phyloP scores from a whole-genome alignment of 2,888 invertebrate species.

The Pyrrhosoma nymphula region DNA sequence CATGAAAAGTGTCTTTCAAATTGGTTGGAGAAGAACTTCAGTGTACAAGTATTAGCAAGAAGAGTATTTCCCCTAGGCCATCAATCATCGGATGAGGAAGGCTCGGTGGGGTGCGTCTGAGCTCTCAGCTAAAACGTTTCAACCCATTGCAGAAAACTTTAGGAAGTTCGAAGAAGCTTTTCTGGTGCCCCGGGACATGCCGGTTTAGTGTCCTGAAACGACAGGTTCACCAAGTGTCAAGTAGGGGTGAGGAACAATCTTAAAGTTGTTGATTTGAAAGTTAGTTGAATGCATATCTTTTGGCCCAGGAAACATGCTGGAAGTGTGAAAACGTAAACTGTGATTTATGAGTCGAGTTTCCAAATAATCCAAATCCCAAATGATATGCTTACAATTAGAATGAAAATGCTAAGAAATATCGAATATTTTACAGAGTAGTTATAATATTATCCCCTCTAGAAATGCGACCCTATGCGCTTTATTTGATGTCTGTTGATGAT shows the following conservation, averaged over 20 bases:
- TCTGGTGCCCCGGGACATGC: background rate
- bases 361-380: no score
- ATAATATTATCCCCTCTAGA: no score
- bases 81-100: background rate
- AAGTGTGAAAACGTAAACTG: no score
- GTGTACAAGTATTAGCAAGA: background rate
- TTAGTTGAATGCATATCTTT: background rate
- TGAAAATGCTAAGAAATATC: no score
- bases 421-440: no score
- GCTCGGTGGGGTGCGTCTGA: background rate
- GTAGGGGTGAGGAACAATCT: background rate
- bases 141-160: background rate
- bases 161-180: background rate
- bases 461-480: no score
- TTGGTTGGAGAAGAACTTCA: background rate
- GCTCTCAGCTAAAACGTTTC: background rate
- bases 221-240: background rate
- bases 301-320: background rate
- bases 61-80: background rate
- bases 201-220: background rate
- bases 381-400: no score
- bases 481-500: no score
- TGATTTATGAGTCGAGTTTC: no score
- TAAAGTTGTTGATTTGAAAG: background rate
- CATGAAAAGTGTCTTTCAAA: background rate